A percentile compares a stretch with the other conserved stretches of the same genome.
Evolutionary conservation across 2,113 vertebrate species (phyloP).

Genomic region (Cygnus buccinator): DNA sequence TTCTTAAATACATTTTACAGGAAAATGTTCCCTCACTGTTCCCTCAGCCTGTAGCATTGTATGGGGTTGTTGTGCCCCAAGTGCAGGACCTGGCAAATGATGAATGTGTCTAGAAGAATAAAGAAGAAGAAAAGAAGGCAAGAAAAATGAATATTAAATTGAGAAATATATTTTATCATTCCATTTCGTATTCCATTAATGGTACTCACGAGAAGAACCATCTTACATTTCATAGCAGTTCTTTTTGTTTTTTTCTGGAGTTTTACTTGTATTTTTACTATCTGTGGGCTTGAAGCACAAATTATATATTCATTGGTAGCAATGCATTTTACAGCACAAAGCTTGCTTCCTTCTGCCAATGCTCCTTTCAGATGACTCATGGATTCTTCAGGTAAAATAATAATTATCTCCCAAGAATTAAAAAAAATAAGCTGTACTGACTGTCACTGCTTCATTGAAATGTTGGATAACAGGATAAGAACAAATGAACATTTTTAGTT

Average conservation of each 20-base stretch:
- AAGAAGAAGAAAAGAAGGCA: neutral
- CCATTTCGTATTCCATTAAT: conserved; percentile 16
- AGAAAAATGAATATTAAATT: conserved; percentile 30
- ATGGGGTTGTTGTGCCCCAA: neutral
- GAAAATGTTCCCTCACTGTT: neutral
- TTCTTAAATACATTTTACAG: neutral
- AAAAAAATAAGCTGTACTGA: conserved; percentile 35
- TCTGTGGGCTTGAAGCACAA: conserved; percentile 34
- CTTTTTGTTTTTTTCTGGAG: conserved; percentile 19
- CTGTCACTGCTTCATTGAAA: conserved; percentile 27
- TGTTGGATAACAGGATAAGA: conserved; percentile 41
- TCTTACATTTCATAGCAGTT: conserved; percentile 13
- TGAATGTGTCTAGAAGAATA: conserved; percentile 32
- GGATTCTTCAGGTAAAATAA: conserved; percentile 61
- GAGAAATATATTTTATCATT: conserved; percentile 31
- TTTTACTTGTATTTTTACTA: conserved; percentile 21
- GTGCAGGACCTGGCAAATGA: neutral
- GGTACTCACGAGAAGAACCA: conserved; percentile 7
- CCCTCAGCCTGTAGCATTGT: neutral
- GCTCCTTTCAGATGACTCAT: conserved; percentile 47
- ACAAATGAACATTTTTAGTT: conserved; percentile 49
- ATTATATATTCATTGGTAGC: conserved; percentile 53
- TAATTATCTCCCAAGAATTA: conserved; percentile 59
- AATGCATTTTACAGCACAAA: conserved; percentile 23
- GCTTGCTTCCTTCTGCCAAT: conserved; percentile 10